A percentile compares a stretch with the other conserved stretches of the same genome.
These are phyloP conservation scores for Pomatorhinus ruficollis DNA, from an alignment of 2,113 vertebrate species.

Conservation along the genomic window DNA sequence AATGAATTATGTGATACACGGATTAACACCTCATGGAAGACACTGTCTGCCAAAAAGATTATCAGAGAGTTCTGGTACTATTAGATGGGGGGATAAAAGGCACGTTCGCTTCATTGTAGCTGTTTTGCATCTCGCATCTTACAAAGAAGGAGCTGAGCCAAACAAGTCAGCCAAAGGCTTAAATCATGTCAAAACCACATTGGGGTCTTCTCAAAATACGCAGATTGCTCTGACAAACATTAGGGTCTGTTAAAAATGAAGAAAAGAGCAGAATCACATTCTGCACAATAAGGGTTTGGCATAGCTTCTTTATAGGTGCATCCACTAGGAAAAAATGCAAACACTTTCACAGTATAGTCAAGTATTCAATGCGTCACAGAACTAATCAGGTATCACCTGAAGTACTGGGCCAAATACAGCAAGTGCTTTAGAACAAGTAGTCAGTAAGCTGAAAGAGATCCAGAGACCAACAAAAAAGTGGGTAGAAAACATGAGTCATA, in stretches of 20 bases:
- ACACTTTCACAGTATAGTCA: neutral
- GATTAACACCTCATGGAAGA: neutral
- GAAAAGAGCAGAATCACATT: neutral
- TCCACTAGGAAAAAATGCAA: neutral
- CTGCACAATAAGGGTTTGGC: neutral
- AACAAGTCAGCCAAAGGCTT: neutral
- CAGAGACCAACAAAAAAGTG: neutral
- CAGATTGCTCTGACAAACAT: neutral
- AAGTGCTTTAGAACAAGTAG: neutral
- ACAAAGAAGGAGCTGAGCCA: neutral
- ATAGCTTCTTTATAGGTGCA: neutral
- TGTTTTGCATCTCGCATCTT: neutral
- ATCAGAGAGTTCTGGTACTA: neutral
- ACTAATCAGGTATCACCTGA: neutral
- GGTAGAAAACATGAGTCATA: neutral
- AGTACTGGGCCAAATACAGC: neutral
- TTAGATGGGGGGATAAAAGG: neutral
- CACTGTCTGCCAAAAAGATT: neutral
- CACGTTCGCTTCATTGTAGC: rapidly evolving
- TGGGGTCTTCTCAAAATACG: neutral
- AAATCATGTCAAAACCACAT: neutral
- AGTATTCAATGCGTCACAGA: neutral
- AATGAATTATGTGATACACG: neutral
- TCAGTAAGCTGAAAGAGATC: neutral
- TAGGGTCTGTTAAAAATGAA: neutral